Conservation (phyloP, 2,888 invertebrate species). For the Pseudococcus jackbeardsleyi region DNA sequence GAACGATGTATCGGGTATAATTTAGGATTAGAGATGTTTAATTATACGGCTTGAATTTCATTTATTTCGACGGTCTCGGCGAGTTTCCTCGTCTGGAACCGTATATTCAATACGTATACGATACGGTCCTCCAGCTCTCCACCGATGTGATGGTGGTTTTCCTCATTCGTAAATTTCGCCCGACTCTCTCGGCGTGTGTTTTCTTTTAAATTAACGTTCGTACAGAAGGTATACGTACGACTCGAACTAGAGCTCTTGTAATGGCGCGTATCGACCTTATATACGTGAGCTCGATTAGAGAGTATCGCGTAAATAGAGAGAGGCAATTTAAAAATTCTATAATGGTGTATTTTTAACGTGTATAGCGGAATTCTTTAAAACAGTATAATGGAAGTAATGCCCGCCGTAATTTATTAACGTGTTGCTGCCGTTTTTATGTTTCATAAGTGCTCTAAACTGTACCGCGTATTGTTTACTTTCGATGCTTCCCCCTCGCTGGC, state of each 20-base stretch:
- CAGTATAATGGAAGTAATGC: conserved; percentile 19
- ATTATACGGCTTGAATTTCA: conserved; percentile 38
- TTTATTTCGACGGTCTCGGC: background rate
- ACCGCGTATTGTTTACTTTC: conserved; percentile 1
- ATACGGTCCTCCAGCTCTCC: background rate
- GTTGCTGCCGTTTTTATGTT: conserved; percentile 19
- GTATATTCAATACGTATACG: background rate
- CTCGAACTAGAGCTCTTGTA: background rate
- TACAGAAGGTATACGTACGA: background rate
- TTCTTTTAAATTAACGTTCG: conserved; percentile 3
- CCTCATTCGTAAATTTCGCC: conserved; percentile 37
- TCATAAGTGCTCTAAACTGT: conserved; percentile 32
- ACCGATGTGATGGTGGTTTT: background rate
- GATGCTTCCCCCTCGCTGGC: background rate
- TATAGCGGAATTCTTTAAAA: conserved; percentile 5
- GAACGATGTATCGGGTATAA: conserved; percentile 37
- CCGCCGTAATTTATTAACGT: conserved; percentile 19
- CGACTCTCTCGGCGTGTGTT: background rate
- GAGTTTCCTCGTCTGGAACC: conserved; percentile 29
- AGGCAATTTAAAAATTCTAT: conserved; percentile 32
- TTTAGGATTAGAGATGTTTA: conserved; percentile 38
- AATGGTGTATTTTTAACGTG: conserved; percentile 8
- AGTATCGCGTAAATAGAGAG: conserved; percentile 14
- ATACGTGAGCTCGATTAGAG: background rate
- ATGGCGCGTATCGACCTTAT: conserved; percentile 28